Base-by-base conservation (phyloP, 35 echinoderm and acorn worm species). In the Heliocidaris tuberculata region DNA sequence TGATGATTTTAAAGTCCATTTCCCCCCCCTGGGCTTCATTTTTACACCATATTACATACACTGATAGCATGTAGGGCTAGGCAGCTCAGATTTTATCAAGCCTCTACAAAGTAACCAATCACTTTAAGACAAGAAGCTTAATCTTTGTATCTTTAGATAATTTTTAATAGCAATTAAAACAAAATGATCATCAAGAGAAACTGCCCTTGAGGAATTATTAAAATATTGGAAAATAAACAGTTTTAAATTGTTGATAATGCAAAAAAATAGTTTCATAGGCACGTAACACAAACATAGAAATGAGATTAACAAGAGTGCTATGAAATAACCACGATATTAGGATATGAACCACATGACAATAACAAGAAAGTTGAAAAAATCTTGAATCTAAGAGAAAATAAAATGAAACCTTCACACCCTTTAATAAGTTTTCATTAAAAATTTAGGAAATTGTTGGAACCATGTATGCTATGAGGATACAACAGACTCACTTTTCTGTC, bases 401-500 rank as follows among this genome's bases (percentile, higher is more conserved):
- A n/a, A 78, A 8, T 78, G 21, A 29, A 78, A 21, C 8, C 10
- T 15, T 56, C 11, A 78, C 4, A 78, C 27, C 65, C 65, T 78
- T 60, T 19, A 60, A 60, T 60, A 78, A 19, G 7, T 78, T 1
- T 78, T 78, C 8, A 78, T 78, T 19, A n/a, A n/a, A 7, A 78
- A n/a, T 24, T 7, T 78, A 24, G 27, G 8, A 78, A 27, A 78
- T 0, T 0, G 7, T 78, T 78, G 17, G 65, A 78, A 19, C 0
- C 65, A 78, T 71, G 24, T 24, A 16, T 24, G 61, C 61, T 27
- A 27, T 0, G 61, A 27, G 61, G 6, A 71, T n/a, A 78, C 7
- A 78, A 78, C 27, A 24, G 65, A 93, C 91, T 93, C 91, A 93
- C 91, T 93, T 93, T 59, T 93, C 91, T 59, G 48, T 21, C n/a